Conservation (phyloP, 2,797 vertebrate genomes). For the Peromyscus eremicus region DNA sequence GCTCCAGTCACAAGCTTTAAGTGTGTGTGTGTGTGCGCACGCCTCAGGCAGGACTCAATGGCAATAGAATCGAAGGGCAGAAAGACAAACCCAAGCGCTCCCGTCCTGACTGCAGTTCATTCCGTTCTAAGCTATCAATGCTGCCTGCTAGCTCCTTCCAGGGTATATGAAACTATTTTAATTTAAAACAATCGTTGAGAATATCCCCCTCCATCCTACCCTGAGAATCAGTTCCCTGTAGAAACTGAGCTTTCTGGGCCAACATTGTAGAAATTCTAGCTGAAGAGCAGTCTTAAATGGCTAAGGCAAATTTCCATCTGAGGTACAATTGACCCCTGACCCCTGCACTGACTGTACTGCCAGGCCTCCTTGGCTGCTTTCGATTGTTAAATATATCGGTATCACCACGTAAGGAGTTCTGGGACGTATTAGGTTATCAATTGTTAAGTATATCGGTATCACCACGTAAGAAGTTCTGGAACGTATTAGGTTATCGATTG, state of each 20-base stretch:
- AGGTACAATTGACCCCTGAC: not conserved
- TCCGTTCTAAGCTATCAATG: not conserved
- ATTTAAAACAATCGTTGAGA: conserved; percentile 56
- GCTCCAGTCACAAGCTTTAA: not conserved
- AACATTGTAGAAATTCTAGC: conserved; percentile 49
- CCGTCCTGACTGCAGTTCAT: not conserved
- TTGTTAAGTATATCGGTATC: conserved; percentile 58
- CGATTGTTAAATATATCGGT: conserved; percentile 60
- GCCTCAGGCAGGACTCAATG: not conserved
- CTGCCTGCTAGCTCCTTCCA: not conserved
- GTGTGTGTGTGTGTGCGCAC: not conserved
- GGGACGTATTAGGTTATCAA: not conserved
- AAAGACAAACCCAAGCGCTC: not conserved
- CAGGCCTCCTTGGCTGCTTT: conserved; percentile 67
- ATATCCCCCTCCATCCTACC: conserved; percentile 13
- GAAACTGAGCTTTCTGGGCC: conserved; percentile 51
- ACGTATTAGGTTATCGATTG: conserved; percentile 29
- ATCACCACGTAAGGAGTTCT: conserved; percentile 53
- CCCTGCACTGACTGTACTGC: not conserved
- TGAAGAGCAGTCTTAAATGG: conserved; percentile 34
- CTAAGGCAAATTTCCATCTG: conserved; percentile 56
- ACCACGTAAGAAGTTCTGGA: conserved; percentile 50
- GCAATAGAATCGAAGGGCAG: not conserved
- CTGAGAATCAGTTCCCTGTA: conserved; percentile 53
- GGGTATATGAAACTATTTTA: conserved; percentile 24